Base-by-base conservation (phyloP, 2,888 invertebrate species). In the Tetramorium bicarinatum region DNA sequence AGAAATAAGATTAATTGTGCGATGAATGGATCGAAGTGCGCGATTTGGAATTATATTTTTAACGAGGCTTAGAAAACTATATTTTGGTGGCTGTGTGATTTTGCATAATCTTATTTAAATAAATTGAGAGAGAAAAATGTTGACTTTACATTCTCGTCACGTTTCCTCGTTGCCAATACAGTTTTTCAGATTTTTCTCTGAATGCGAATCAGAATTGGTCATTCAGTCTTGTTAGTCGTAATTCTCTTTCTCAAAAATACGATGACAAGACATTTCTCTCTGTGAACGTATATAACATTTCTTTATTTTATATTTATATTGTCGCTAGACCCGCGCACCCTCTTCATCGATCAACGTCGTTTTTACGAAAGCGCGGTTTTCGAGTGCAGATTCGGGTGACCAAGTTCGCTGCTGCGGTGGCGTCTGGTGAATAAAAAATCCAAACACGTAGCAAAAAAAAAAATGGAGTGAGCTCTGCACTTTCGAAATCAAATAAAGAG, bases 261-360 rank as follows among this genome's bases (percentile, higher is more conserved):
- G 13, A 11, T 18, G 25, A 38, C 18, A 25, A 34, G 41, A 9
- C 38, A 59, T 44, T 66, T 41, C 25, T 38, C 41, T 29, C 29
- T 8, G 18, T 25, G 8, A 79, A 47, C n/a, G 21, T n/a, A 21
- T 13, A 38, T 15, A 25, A 59, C 47, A 71, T 47, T 49, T 18
- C 38, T 69, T 25, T 18, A 25, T 49, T 80, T 71, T 59, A 21
- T 59, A 79, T 38, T 25, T 69, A 38, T 47, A 59, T 38, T 3
- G 6, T 49, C 41, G 38, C 21, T 59, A 59, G 25, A 59, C n/a
- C n/a, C 47, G 21, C 4, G 21, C 6, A 18, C 66, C 2, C 13
- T 34, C 29, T 38, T 61, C 59, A 61, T 79, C 69, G 47, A 69
- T 79, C 79, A 79, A 61, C 38, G 69, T 79, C 59, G n/a, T 34